Base-by-base conservation (phyloP, 2,113 vertebrate genomes). In the Pholis gunnellus region DNA sequence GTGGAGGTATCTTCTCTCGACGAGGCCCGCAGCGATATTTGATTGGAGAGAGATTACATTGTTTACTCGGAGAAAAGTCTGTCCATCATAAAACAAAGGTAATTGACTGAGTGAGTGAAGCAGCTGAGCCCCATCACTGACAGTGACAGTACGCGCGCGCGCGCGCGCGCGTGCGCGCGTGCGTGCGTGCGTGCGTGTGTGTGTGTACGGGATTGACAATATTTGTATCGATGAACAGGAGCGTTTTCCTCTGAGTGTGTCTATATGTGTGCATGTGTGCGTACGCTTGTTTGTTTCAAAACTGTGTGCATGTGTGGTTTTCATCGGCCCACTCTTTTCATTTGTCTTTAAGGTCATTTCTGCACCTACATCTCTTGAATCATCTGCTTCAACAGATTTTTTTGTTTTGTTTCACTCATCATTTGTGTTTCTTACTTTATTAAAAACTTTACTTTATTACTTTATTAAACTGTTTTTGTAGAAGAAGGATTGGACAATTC, bases 1-100 rank as follows among this genome's bases (percentile, higher is more conserved):
- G 44, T 75, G 66, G 36, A 52, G 63, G 80, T 27, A 64, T 85
- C 52, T 48, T 60, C 2, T 31, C 38, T 25, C 13, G 11, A 60
- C 64, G 38, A 4, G 14, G 57, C 72, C 40, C 25, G 34, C 2
- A 4, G 87, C 5, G 6, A 83, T 72, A 72, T 88, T 82, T 80
- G 78, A 92, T 87, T 82, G 59, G 48, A 71, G 66, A 81, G 57
- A 89, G 75, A 90, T 90, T 85, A 82, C 18, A 17, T 25, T 66
- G 75, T 84, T 89, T 88, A 75, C 74, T 25, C 10, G 2, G 70
- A 75, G 60, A 78, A 79, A 67, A 40, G n/a, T 76, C 48, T 69
- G 72, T 82, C 82, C 71, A 44, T 79, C 80, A 77, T 72, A 83
- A 83, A 88, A 79, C 61, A 87, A 81, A 82, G 0, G 13, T 75